Percentiles rank a stretch among this genome's conserved stretches.
phyloP scores from a whole-genome alignment of 2,888 invertebrate genomes.

The Apotomis capreana region DNA sequence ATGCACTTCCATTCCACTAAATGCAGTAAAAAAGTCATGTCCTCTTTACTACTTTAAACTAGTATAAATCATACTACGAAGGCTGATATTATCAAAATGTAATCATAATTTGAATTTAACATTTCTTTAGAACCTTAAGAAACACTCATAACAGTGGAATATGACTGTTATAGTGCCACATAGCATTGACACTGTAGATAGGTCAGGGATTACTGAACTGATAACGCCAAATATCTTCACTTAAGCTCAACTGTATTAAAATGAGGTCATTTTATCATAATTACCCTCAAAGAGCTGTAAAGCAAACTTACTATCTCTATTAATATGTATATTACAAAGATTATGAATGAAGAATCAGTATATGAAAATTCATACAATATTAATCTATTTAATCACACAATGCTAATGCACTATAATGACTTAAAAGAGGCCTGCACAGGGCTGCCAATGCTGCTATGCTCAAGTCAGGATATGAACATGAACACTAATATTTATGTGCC shows the following conservation, averaged over 20 bases:
- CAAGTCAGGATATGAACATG: not conserved
- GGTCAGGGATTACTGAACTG: constrained; percentile 12
- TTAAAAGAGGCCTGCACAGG: constrained; percentile 21
- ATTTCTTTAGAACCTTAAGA: too few relatives aligned
- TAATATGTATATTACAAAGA: not conserved
- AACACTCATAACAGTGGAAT: not conserved
- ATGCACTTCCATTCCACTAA: too few relatives aligned
- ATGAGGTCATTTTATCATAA: not conserved
- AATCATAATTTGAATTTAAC: too few relatives aligned
- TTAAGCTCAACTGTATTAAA: not conserved
- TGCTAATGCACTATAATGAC: constrained; percentile 9
- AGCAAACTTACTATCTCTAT: not conserved
- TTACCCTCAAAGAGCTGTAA: not conserved
- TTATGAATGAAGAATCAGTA: not conserved
- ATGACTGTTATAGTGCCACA: not conserved
- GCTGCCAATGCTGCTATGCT: constrained; percentile 10
- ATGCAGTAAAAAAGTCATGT: too few relatives aligned
- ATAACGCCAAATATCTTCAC: not conserved
- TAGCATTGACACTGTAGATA: not conserved
- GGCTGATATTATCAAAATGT: too few relatives aligned
- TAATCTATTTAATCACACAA: not conserved
- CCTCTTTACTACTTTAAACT: too few relatives aligned
- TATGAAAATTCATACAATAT: not conserved
- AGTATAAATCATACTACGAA: too few relatives aligned
- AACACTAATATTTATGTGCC: constrained; percentile 9